A percentile compares a stretch with the other conserved stretches of the same genome.
These are phyloP conservation scores for Ctenoplectra terminalis DNA, from an alignment of 1,140 invertebrate species.

Conservation along the genomic window DNA sequence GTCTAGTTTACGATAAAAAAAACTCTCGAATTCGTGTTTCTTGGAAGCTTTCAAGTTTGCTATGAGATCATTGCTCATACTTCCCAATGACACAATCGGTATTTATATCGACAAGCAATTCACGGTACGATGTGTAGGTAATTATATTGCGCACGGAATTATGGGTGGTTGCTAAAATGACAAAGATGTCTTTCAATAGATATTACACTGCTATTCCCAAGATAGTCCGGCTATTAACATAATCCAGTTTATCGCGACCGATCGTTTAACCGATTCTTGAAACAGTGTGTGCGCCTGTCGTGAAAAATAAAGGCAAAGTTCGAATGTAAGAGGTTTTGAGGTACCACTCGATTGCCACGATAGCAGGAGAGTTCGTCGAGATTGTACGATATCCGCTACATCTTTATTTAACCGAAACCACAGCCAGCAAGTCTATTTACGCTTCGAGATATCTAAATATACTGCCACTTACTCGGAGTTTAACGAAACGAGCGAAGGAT, in stretches of 20 bases:
- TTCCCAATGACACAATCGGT: conserved; percentile 29
- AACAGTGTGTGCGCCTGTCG: background rate
- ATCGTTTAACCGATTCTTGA: no score
- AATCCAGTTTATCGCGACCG: no score
- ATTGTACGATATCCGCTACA: background rate
- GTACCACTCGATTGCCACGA: background rate
- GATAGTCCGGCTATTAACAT: no score
- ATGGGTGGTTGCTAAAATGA: background rate
- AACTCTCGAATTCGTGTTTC: background rate
- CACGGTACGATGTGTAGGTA: background rate
- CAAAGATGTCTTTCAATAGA: no score
- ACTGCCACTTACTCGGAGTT: background rate
- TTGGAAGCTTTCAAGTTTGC: background rate
- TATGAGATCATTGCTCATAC: conserved; percentile 13
- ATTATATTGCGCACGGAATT: background rate
- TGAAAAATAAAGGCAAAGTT: no score
- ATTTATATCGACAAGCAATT: conserved; percentile 30
- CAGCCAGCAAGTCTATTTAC: conserved; percentile 9
- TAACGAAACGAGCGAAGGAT: background rate
- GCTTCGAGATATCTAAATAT: conserved; percentile 9
- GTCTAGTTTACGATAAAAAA: background rate
- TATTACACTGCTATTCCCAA: no score
- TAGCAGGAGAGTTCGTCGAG: background rate
- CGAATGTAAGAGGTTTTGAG: no score
- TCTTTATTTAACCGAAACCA: conserved; percentile 26